Evolutionary conservation across 1,140 invertebrate species (phyloP), one percentile per base, ranked within the genome.

Genomic region (Chlorops oryzae): DNA sequence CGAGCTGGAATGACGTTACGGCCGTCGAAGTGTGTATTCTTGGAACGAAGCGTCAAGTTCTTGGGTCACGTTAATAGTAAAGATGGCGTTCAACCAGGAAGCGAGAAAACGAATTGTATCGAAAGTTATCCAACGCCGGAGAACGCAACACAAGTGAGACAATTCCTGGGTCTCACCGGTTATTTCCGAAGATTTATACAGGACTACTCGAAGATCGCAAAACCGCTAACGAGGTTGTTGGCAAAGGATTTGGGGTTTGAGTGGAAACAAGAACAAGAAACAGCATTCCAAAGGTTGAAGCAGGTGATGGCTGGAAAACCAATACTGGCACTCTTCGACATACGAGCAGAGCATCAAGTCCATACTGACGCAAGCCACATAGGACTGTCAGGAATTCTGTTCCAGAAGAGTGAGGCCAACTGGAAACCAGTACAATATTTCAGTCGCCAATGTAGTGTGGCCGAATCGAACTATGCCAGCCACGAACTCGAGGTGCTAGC

Each of bases 121-220:
- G 52, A 53, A 40, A 56, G 66, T 5, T 51, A 57, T 67, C 39
- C 51, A 60, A 15, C 18, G 25, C 55, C 74, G 44, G 40, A 41
- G n/a, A 68, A 62, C 32, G 49, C 55, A 2, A 62, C 61, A 18
- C 54, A 68, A 28, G 46, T 70, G 1, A 46, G 62, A 25, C 59
- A 65, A 18, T 63, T 73, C 23, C 42, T 68, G 5, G 65, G 67
- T 0, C 32, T 73, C 0, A 65, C 62, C 0, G 58, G 68, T 24
- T 73, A 66, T 50, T 74, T 74, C 37, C 37, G 67, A 1, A 54
- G 53, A 39, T 73, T 72, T 37, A 57, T 72, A 3, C 12, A 43
- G 27, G 28, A 56, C n/a, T 73, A 62, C 41, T 55, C 64, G 0
- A 32, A n/a, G 6, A 59, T 55, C 41, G 59, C 58, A 5, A 55